These are phyloP conservation scores for Coenonympha glycerion DNA, from an alignment of 2,888 invertebrate species.

Conservation along the genomic window DNA sequence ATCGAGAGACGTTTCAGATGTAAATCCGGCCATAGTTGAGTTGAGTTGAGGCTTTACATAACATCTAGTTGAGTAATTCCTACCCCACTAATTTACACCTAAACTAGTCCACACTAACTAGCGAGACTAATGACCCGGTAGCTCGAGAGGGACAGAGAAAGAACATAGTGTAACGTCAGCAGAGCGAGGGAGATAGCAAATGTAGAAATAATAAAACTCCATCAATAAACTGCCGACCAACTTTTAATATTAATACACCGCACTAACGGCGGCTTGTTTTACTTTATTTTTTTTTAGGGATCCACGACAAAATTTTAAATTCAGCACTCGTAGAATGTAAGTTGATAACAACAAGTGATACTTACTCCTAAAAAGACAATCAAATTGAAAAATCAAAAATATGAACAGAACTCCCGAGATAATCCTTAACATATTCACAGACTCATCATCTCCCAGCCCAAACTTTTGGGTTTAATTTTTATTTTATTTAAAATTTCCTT, in stretches of 20 bases:
- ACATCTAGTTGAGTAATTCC: not conserved
- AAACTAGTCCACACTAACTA: slow-evolving; percentile 30
- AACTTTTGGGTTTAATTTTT: too few relatives aligned
- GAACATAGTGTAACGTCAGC: not conserved
- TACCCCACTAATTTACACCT: not conserved
- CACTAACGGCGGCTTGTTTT: slow-evolving; percentile 12
- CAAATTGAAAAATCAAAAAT: too few relatives aligned
- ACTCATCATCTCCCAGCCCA: not conserved
- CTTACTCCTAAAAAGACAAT: too few relatives aligned
- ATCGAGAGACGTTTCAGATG: too few relatives aligned
- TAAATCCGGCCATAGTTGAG: too few relatives aligned
- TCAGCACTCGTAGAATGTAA: too few relatives aligned
- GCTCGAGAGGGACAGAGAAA: not conserved
- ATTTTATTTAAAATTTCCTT: too few relatives aligned
- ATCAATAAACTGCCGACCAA: slow-evolving; percentile 14
- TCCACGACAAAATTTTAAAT: not conserved
- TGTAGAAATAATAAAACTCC: slow-evolving; percentile 5
- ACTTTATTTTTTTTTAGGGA: slow-evolving; percentile 16
- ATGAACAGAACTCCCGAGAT: too few relatives aligned
- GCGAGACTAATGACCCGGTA: slow-evolving; percentile 22
- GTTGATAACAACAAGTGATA: too few relatives aligned
- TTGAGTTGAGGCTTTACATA: too few relatives aligned
- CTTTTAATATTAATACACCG: slow-evolving; percentile 15
- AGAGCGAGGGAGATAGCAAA: slow-evolving; percentile 1
- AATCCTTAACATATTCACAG: too few relatives aligned